phyloP scores from a whole-genome alignment of 2,113 vertebrate species.

The Psilopsiagon aurifrons region DNA sequence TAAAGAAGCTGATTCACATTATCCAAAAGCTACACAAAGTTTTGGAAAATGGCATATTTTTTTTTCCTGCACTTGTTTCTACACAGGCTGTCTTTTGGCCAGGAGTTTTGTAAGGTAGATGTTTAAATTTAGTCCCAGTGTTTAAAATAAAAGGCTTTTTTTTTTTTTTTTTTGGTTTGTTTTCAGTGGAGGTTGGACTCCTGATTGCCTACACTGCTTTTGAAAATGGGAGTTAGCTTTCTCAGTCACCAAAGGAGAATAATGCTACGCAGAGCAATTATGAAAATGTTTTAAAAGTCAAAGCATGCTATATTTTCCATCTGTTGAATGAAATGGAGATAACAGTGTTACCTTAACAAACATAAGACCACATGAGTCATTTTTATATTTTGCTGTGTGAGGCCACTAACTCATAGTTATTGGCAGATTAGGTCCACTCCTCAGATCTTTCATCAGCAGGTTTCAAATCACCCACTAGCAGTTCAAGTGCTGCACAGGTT shows the following conservation, averaged over 20 bases:
- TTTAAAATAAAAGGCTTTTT: not conserved
- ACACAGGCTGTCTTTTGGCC: not conserved
- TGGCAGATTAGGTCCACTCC: not conserved
- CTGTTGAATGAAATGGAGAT: not conserved
- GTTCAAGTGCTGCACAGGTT: not conserved
- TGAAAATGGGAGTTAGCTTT: not conserved
- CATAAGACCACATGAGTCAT: not conserved
- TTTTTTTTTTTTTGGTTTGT: not conserved
- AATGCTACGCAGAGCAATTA: not conserved
- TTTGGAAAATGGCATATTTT: conserved; percentile 43
- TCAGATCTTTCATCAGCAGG: not conserved
- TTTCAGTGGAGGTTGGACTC: rapidly evolving
- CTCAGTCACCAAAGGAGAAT: not conserved
- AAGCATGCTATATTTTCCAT: not conserved
- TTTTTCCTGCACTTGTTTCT: conserved; percentile 33
- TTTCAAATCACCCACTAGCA: not conserved
- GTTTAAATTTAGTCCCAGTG: conserved; percentile 32
- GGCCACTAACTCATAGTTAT: not conserved
- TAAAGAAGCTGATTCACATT: conserved; percentile 45
- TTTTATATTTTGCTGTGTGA: not conserved
- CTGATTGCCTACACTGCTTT: not conserved
- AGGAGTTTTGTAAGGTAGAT: conserved; percentile 8
- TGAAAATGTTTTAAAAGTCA: not conserved
- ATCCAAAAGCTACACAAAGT: conserved; percentile 45
- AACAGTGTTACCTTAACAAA: not conserved